Conservation (phyloP, 2,113 vertebrate genomes). For the Leptodactylus fuscus region DNA sequence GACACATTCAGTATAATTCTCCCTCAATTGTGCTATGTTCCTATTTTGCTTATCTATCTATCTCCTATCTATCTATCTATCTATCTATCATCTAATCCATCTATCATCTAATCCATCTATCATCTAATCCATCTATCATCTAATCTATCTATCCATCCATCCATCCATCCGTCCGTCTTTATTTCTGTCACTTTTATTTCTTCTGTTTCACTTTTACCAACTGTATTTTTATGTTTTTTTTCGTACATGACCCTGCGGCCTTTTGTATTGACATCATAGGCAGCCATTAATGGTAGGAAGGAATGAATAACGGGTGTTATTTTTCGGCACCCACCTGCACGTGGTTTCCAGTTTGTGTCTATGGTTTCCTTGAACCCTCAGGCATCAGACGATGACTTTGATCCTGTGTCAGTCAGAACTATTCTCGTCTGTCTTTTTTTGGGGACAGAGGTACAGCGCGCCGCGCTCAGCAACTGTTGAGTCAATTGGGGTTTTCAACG, state of each 20-base stretch:
- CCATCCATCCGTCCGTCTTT: no score
- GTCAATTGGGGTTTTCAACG: conserved; percentile 46
- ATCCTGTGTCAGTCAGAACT: conserved; percentile 15
- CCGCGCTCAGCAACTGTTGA: not conserved
- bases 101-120: no score
- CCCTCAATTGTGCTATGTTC: no score
- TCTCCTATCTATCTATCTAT: no score
- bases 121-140: no score
- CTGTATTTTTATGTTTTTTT: not conserved
- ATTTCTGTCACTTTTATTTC: no score
- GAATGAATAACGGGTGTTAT: conserved; percentile 18
- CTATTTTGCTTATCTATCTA: no score
- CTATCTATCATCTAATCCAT: no score
- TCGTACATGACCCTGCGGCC: not conserved
- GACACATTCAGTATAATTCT: no score
- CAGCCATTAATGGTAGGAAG: conserved; percentile 8
- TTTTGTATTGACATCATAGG: not conserved
- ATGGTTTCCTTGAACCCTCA: not conserved
- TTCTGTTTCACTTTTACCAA: not conserved
- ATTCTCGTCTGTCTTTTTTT: conserved; percentile 35
- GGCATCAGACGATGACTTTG: conserved; percentile 5
- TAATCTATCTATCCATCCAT: no score
- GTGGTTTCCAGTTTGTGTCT: conserved; percentile 31
- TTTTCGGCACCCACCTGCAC: conserved; percentile 38
- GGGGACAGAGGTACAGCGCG: conserved; percentile 11